Base-by-base conservation (phyloP, 2,797 vertebrate genomes). In the Phoebastria nigripes region DNA sequence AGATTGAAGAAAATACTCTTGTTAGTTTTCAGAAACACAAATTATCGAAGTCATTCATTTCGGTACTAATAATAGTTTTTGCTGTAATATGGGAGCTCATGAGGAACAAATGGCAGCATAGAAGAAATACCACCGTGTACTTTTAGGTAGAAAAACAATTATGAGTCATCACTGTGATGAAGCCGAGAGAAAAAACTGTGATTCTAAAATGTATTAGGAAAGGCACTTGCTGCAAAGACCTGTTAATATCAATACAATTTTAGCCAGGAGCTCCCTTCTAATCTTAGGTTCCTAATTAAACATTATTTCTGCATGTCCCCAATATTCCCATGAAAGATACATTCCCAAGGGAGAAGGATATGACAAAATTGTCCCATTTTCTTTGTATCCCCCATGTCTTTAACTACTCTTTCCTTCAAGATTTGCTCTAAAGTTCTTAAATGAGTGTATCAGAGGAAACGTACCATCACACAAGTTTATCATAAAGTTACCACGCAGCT, bases 81-180 rank as follows among this genome's bases (percentile, higher is more conserved):
- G 61, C 80, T 82, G 59, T 82, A 86, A 88, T 59, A 78, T 2
- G 17, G 59, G 65, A 85, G 41, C 55, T 88, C 66, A 28, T 63
- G 85, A 24, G 63, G 69, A 84, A 82, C 65, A 67, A 67, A 65
- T 1, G 0, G 47, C 70, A 56, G 69, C 0, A 0, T 5, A 81
- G 59, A 63, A 81, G 74, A 85, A 88, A 81, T 63, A 59, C 35
- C 71, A 49, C 52, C 22, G 80, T 17, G 7, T 37, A 71, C 65
- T 78, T 76, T 37, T 20, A 54, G 46, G 39, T 21, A 73, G 65
- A 61, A 72, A 46, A 83, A 28, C 70, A 65, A 65, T 51, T 85
- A 49, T 73, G 61, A 93, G 51, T 88, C 84, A 95, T 82, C 12
- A 1, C 11, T 20, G 51, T 78, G 91, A 78, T 2, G 33, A 85